Conservation (phyloP, 2,888 invertebrate species). For the Euclidia mi region DNA sequence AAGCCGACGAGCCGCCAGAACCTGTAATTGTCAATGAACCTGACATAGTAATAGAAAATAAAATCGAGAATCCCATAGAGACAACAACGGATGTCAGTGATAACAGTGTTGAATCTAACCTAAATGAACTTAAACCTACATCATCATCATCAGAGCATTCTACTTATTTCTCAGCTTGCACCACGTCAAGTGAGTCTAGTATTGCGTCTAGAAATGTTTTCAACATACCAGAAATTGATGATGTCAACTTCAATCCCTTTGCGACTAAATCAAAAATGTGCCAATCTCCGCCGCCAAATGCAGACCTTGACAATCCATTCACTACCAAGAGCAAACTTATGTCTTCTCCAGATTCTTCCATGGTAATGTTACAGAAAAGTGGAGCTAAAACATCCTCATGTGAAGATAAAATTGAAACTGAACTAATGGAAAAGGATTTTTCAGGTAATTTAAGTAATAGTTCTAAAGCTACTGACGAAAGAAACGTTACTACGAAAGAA, state of each 20-base stretch:
- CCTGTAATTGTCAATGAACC: slow-evolving; percentile 14
- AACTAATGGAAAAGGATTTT: slow-evolving; percentile 60
- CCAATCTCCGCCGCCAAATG: slow-evolving; percentile 60
- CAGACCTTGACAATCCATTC: slow-evolving; percentile 53
- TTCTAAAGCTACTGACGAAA: slow-evolving; percentile 68
- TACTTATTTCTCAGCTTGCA: slow-evolving; percentile 64
- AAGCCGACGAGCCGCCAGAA: slow-evolving; percentile 12
- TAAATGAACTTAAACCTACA: slow-evolving; percentile 54
- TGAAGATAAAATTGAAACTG: slow-evolving; percentile 57
- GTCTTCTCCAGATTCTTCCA: slow-evolving; percentile 45
- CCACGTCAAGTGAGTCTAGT: slow-evolving; percentile 65
- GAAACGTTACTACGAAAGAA: slow-evolving; percentile 71
- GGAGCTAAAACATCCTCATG: slow-evolving; percentile 16
- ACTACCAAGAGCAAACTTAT: slow-evolving; percentile 51
- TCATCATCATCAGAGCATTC: slow-evolving; percentile 75
- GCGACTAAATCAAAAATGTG: slow-evolving; percentile 74
- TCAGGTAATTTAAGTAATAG: slow-evolving; percentile 58
- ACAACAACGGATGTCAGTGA: slow-evolving; percentile 15
- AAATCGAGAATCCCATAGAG: slow-evolving; percentile 19
- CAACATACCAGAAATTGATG: slow-evolving; percentile 81
- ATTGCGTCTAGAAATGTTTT: slow-evolving; percentile 72
- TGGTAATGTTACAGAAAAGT: slow-evolving; percentile 21
- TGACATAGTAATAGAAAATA: slow-evolving; percentile 19
- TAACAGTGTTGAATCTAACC: slow-evolving; percentile 16
- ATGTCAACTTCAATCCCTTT: slow-evolving; percentile 77